Conservation (phyloP, 92 coral and sea anemone species). For the Hydrozoanthus gracilis region DNA sequence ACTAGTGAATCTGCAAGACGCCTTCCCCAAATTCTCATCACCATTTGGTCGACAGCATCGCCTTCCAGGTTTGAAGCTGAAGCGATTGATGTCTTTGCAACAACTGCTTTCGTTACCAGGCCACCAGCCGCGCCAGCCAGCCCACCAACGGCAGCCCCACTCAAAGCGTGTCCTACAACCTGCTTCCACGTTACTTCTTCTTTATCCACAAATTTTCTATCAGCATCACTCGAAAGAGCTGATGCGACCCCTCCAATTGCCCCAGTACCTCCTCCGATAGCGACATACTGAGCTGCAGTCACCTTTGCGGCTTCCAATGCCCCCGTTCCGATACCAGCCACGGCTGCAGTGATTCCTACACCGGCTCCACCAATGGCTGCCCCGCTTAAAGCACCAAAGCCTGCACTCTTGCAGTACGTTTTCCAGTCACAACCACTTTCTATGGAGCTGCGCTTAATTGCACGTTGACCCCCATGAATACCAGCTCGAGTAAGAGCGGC, state of each 20-base stretch:
- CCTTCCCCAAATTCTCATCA: constrained; percentile 26
- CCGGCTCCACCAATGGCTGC: constrained; percentile 53
- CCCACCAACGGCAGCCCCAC: constrained; percentile 41
- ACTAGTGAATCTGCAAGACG: constrained; percentile 19
- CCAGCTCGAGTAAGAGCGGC: constrained; percentile 34
- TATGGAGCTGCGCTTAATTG: constrained; percentile 47
- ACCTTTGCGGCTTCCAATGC: constrained; percentile 42
- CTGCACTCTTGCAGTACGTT: constrained; percentile 25
- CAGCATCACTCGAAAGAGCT: constrained; percentile 29
- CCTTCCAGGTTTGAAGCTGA: constrained; percentile 49
- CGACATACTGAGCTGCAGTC: constrained; percentile 17
- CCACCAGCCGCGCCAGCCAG: constrained; percentile 40
- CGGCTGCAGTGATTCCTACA: constrained; percentile 52
- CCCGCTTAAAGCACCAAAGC: constrained; percentile 50
- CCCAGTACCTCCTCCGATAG: constrained; percentile 49
- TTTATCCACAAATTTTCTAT: constrained; percentile 43
- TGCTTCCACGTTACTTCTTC: constrained; percentile 50
- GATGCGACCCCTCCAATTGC: constrained; percentile 33
- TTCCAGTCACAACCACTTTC: constrained; percentile 37
- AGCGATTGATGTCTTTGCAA: not conserved
- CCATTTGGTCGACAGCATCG: constrained; percentile 36
- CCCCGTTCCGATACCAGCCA: constrained; percentile 49
- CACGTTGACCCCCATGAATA: not conserved
- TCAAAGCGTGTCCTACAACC: constrained; percentile 38
- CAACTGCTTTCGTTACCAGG: constrained; percentile 45